Percentiles rank a stretch among this genome's conserved stretches.
Conservation (phyloP, 2,797 vertebrate genomes). For the Sylvilagus floridanus region DNA sequence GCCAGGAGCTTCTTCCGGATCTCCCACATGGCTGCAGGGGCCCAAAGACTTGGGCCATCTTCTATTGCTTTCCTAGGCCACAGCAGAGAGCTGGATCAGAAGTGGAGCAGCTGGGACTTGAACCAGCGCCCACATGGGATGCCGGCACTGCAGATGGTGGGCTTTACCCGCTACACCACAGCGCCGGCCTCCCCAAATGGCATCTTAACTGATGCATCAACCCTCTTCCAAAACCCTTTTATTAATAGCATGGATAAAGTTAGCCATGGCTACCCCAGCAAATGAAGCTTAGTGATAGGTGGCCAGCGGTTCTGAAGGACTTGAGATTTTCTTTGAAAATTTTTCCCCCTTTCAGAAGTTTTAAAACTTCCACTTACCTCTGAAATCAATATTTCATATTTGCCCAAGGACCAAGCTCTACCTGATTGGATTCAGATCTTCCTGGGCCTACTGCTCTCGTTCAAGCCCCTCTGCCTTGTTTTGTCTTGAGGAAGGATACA, state of each 20-base stretch:
- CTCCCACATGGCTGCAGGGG: too few species aligned
- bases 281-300: neutral
- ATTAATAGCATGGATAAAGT: neutral
- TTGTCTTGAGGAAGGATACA: neutral
- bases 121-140: too few species aligned
- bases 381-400: neutral
- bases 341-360: neutral
- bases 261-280: fast-evolving
- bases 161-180: too few species aligned
- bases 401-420: neutral
- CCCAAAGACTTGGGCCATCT: too few species aligned
- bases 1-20: too few species aligned
- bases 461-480: too few species aligned
- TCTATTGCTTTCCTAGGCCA: too few species aligned
- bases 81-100: too few species aligned
- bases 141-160: too few species aligned
- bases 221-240: neutral
- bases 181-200: too few species aligned
- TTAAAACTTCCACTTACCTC: neutral
- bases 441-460: neutral
- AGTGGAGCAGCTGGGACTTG: too few species aligned
- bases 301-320: neutral
- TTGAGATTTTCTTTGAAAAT: conserved; percentile 22
- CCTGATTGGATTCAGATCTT: neutral
- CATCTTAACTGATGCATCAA: too few species aligned